Base-by-base conservation (phyloP, 2,113 vertebrate species). In the Daboia siamensis region DNA sequence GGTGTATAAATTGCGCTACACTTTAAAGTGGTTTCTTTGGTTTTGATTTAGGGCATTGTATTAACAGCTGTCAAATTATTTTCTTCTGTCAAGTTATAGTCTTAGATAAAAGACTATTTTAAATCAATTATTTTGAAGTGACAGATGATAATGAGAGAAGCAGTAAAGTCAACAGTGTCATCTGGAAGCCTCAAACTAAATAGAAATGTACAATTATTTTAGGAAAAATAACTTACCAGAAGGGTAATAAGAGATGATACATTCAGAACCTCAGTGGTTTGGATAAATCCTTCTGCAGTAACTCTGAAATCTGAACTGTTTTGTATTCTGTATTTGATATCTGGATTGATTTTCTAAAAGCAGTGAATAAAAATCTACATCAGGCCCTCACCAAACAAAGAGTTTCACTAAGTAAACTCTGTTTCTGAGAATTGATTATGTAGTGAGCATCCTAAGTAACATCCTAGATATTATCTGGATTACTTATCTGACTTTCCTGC, bases 341-440 rank as follows among this genome's bases (percentile, higher is more conserved):
- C 97, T 61, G 98, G 98, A 95, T 99, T 99, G 93, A 98, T 1
- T 88, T 98, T 97, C 98, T 99, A 97, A 94, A 96, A 95, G 94
- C 12, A 44, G 21, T 26, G 87, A 91, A 94, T 48, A 94, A 93
- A 91, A 11, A 17, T 51, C 55, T 54, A 17, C 10, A 85, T 54
- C n/a, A 56, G 1, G 15, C 3, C 1, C 44, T 86, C 9, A 21
- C 23, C n/a, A 86, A 84, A 24, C 26, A 48, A 59, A 54, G 13
- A 6, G 46, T 1, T 24, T 52, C 20, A 51, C 20, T 8, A 86
- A 17, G 7, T 20, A 86, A 90, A 15, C 5, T 64, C 46, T 52
- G 13, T 5, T 90, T 23, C 46, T 13, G 52, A 20, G 39, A 9
- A 21, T 23, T 57, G 46, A 39, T 59, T 54, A 64, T 54, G 33